These are phyloP conservation scores for Cynopterus sphinx DNA, from an alignment of 2,797 vertebrate species.

Conservation along the genomic window DNA sequence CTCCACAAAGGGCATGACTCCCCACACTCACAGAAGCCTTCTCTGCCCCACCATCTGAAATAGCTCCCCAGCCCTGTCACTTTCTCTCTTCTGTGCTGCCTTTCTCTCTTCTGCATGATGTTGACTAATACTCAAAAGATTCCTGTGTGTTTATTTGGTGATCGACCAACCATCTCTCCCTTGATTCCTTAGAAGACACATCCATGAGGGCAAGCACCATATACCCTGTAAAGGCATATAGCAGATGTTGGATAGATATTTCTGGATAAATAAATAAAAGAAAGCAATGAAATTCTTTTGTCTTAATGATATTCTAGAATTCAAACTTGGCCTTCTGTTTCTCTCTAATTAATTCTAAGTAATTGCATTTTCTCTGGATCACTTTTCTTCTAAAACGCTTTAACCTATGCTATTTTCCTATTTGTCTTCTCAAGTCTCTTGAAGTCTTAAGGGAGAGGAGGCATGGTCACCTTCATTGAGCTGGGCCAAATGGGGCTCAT, in stretches of 20 bases:
- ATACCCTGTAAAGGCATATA: background rate
- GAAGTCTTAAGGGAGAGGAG: background rate
- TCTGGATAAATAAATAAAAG: background rate
- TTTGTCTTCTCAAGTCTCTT: background rate
- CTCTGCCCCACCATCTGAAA: background rate
- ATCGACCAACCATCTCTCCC: too few relatives aligned
- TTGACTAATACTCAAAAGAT: background rate
- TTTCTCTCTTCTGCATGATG: background rate
- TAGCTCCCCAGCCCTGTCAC: background rate
- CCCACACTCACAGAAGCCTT: background rate
- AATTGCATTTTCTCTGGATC: background rate
- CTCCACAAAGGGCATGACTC: rapidly evolving
- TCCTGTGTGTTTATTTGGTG: too few relatives aligned
- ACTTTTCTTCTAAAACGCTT: background rate
- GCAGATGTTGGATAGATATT: background rate
- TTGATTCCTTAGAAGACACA: background rate
- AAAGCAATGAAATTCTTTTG: background rate
- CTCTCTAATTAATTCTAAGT: background rate
- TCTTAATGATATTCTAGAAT: background rate
- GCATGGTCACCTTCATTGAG: rapidly evolving
- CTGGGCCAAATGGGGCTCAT: rapidly evolving
- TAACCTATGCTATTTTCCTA: background rate
- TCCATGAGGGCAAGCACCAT: background rate
- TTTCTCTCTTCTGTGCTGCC: background rate
- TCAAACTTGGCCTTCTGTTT: background rate